These are phyloP conservation scores for Neomonachus schauinslandi DNA, from an alignment of 2,113 vertebrate species.

Conservation along the genomic window DNA sequence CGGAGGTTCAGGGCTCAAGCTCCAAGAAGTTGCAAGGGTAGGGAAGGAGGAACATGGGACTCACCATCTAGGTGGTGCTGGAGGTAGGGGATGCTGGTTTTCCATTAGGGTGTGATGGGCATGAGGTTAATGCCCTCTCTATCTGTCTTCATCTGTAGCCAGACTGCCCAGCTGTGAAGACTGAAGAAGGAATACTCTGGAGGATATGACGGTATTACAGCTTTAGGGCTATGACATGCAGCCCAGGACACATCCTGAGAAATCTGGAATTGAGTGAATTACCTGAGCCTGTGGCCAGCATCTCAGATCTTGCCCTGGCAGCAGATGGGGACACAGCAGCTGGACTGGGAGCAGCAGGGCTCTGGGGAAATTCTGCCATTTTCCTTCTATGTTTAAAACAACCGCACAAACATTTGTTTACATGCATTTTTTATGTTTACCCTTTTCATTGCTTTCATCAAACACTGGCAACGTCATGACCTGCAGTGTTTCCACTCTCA, in stretches of 20 bases:
- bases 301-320: not conserved
- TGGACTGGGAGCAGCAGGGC: not conserved
- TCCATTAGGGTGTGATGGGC: too few relatives aligned
- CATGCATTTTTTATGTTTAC: not conserved
- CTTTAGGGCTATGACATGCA: too few relatives aligned
- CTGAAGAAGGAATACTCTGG: not conserved
- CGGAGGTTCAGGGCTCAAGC: not conserved
- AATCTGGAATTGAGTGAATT: not conserved
- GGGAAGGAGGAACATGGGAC: not conserved
- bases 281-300: not conserved
- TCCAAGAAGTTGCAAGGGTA: not conserved
- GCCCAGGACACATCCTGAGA: not conserved
- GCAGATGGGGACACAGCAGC: not conserved
- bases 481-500: not conserved
- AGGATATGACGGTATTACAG: not conserved
- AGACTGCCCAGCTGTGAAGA: not conserved
- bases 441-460: not conserved
- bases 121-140: too few relatives aligned
- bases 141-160: too few relatives aligned
- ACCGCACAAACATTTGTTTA: not conserved
- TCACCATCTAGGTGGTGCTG: too few relatives aligned
- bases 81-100: not conserved
- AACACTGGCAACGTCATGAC: not conserved
- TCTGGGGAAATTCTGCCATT: not conserved
- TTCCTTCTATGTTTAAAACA: not conserved